Conservation (phyloP, 2,797 vertebrate species). For the Sphenopsis melanotis region DNA sequence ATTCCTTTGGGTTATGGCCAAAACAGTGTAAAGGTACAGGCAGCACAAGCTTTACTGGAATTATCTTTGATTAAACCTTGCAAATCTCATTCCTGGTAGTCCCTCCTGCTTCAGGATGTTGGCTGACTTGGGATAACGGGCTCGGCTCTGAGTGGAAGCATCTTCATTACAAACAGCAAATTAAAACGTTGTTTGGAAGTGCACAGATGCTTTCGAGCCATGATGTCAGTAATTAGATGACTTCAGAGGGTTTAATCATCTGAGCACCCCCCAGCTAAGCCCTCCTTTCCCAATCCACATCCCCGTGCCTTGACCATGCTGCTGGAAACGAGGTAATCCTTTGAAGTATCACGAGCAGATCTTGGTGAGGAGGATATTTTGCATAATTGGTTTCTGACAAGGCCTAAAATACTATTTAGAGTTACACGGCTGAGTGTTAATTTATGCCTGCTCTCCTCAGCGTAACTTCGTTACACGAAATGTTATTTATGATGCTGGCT, state of each 20-base stretch:
- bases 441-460: slow-evolving; percentile 25
- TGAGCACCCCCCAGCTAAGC: neutral
- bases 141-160: neutral
- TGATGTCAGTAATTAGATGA: neutral
- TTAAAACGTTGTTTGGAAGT: neutral
- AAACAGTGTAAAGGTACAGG: neutral
- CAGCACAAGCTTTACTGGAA: neutral
- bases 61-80: neutral
- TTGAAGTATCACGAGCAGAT: neutral
- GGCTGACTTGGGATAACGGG: rapidly evolving
- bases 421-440: neutral
- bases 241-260: neutral
- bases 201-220: rapidly evolving
- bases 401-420: slow-evolving; percentile 45
- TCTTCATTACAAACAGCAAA: neutral
- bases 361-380: neutral
- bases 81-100: neutral
- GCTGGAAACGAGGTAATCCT: neutral
- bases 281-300: neutral
- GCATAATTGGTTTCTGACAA: slow-evolving; percentile 61
- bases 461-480: neutral
- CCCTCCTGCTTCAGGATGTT: neutral
- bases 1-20: neutral
- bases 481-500: neutral
- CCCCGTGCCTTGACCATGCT: rapidly evolving